These are phyloP conservation scores for Excalfactoria chinensis DNA, from an alignment of 2,113 vertebrate genomes.

Conservation along the genomic window DNA sequence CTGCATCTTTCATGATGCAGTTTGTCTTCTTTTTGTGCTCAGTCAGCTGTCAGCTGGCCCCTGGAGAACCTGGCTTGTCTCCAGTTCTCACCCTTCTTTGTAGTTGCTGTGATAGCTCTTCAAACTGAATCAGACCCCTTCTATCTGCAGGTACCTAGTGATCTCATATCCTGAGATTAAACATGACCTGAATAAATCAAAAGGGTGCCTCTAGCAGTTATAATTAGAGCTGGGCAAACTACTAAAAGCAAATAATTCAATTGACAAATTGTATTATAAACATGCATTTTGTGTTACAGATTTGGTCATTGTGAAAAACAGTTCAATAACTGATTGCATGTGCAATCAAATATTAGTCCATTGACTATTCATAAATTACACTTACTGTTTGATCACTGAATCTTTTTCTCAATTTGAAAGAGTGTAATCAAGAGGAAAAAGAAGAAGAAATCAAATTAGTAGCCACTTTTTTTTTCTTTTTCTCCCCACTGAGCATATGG, in stretches of 20 bases:
- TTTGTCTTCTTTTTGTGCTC: conserved; percentile 12
- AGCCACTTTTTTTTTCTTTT: not conserved
- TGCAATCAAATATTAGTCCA: not conserved
- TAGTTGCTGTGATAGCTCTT: not conserved
- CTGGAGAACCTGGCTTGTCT: conserved; percentile 1
- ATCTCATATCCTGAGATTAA: not conserved
- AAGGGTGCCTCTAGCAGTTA: not conserved
- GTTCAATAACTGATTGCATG: not conserved
- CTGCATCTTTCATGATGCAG: not conserved
- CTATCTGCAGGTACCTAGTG: not conserved
- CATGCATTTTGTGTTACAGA: not conserved
- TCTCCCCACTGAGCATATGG: not conserved
- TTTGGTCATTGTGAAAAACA: conserved; percentile 20
- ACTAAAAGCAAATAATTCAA: not conserved
- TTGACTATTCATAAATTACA: not conserved
- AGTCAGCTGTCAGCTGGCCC: not conserved
- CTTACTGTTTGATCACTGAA: not conserved
- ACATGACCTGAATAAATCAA: not conserved
- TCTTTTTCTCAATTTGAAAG: not conserved
- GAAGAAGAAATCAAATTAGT: not conserved
- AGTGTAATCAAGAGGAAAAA: not conserved
- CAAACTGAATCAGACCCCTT: not conserved
- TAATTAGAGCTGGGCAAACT: not conserved
- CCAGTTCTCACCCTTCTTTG: not conserved
- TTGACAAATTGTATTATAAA: not conserved